Evolutionary conservation across 2,888 invertebrate genomes (phyloP).

Genomic region (Epicampocera succincta): DNA sequence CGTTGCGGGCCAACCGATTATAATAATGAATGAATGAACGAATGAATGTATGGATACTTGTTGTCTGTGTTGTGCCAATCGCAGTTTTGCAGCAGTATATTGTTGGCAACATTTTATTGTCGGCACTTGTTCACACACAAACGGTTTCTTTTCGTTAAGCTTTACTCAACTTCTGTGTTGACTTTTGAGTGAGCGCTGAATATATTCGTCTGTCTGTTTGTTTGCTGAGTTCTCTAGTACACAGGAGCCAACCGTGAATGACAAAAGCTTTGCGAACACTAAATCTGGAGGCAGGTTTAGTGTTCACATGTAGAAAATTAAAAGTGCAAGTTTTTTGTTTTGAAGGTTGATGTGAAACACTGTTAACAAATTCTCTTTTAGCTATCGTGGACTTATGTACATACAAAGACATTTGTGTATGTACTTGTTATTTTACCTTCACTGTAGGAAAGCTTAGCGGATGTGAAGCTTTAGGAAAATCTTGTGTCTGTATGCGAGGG

Average conservation of each 20-base stretch:
- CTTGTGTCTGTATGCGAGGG: neutral
- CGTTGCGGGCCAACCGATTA: constrained; percentile 58
- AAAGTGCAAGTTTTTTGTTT: too few species aligned
- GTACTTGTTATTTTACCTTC: neutral
- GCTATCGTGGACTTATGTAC: too few species aligned
- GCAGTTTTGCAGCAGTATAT: constrained; percentile 30
- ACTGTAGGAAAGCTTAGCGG: neutral
- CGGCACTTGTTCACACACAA: constrained; percentile 28
- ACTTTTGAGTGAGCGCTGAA: neutral
- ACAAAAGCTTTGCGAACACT: too few species aligned
- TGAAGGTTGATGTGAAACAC: too few species aligned
- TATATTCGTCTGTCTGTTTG: constrained; percentile 4
- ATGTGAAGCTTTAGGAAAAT: neutral
- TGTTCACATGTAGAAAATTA: too few species aligned
- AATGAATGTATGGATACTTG: neutral
- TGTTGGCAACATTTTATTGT: constrained; percentile 41
- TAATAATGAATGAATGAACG: constrained; percentile 48
- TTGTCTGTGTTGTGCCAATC: constrained; percentile 49
- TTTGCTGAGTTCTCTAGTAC: neutral
- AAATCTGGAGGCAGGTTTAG: too few species aligned
- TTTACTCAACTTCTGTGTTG: constrained; percentile 19
- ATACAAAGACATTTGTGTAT: too few species aligned
- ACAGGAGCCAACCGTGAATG: neutral
- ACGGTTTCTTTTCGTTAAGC: constrained; percentile 12
- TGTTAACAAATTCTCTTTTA: too few species aligned